Conservation (phyloP, 2,113 vertebrate genomes). For the Halichoerus grypus region DNA sequence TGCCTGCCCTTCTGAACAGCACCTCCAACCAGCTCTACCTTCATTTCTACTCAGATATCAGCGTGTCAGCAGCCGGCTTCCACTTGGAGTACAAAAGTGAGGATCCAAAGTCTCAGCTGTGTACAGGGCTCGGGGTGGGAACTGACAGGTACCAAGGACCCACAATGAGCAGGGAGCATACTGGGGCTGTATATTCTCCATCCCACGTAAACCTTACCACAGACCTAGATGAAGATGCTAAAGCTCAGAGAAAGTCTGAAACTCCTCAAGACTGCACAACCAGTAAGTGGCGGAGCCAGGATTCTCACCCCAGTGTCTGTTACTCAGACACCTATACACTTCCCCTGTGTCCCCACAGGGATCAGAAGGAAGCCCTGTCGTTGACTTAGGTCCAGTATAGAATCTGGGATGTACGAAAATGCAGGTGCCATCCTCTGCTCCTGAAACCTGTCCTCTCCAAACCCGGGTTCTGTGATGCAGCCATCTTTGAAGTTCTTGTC, state of each 20-base stretch:
- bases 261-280: background rate
- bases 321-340: background rate
- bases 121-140: background rate
- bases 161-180: background rate
- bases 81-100: conserved; percentile 99
- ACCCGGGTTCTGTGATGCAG: background rate
- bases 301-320: background rate
- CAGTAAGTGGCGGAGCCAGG: background rate
- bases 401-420: background rate
- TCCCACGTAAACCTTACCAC: background rate
- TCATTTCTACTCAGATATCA: conserved; percentile 99
- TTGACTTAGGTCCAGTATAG: background rate
- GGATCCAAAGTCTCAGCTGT: conserved; percentile 61
- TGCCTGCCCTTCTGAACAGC: conserved; percentile 98
- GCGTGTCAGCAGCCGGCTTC: conserved; percentile 98
- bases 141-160: background rate
- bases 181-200: background rate
- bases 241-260: background rate
- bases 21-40: conserved; percentile 99
- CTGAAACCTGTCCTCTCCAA: background rate
- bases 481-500: background rate
- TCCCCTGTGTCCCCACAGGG: background rate
- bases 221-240: background rate
- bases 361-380: background rate
- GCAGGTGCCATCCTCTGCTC: background rate